Evolutionary conservation across 2,797 vertebrate species (phyloP).

Genomic region (Eremophila alpestris): DNA sequence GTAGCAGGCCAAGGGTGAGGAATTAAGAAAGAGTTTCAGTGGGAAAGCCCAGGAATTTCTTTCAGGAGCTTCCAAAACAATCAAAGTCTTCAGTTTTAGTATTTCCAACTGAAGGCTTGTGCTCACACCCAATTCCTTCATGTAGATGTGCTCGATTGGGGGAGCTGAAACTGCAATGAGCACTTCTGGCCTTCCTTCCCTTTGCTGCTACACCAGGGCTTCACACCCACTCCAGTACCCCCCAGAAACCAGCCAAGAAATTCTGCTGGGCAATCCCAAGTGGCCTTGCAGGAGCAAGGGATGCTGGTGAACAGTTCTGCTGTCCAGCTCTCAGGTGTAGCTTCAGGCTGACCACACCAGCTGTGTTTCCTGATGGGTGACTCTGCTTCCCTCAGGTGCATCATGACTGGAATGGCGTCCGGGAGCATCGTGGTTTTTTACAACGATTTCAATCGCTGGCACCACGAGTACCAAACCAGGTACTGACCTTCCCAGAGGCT

Average conservation of each 20-base stretch:
- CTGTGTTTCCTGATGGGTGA: background rate
- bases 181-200: background rate
- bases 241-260: background rate
- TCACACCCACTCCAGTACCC: accelerated
- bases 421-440: constrained; percentile 99
- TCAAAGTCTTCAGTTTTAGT: background rate
- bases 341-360: background rate
- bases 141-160: background rate
- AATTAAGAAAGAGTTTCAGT: background rate
- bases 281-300: background rate
- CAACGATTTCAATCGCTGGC: constrained; percentile 98
- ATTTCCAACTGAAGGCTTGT: background rate
- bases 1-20: background rate
- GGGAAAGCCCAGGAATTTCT: background rate
- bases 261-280: background rate
- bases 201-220: background rate
- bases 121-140: background rate
- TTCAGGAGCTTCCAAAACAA: background rate
- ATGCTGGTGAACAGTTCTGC: background rate
- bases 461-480: constrained; percentile 95
- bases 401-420: constrained; percentile 96
- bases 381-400: constrained; percentile 81
- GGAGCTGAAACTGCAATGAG: background rate
- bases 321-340: background rate
- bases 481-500: constrained; percentile 79